These are phyloP conservation scores for Macrosiphum euphorbiae DNA, from an alignment of 2,888 invertebrate species.

Conservation along the genomic window DNA sequence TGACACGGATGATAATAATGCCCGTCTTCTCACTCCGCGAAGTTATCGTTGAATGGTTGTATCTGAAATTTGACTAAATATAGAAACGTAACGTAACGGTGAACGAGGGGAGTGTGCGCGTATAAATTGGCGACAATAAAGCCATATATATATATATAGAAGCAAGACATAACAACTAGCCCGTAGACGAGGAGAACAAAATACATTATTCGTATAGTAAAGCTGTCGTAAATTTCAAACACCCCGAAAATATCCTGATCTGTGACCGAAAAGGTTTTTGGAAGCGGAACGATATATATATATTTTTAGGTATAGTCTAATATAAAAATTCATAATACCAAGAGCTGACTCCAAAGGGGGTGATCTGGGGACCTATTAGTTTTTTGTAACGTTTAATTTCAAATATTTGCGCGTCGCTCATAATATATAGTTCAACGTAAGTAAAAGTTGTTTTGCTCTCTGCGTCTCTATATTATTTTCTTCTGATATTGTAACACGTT, in stretches of 20 bases:
- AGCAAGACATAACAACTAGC: not conserved
- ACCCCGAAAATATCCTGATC: not conserved
- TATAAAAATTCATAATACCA: too few relatives aligned
- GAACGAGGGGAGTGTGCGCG: not conserved
- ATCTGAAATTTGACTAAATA: not conserved
- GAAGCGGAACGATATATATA: not conserved
- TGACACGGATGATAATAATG: not conserved
- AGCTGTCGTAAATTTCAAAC: not conserved
- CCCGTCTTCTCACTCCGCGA: not conserved
- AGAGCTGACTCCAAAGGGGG: too few relatives aligned
- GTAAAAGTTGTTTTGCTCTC: not conserved
- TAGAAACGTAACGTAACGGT: not conserved
- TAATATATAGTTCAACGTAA: not conserved
- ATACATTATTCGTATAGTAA: not conserved
- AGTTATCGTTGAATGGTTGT: not conserved
- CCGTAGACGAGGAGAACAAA: not conserved
- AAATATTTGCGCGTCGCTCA: not conserved
- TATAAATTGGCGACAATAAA: not conserved
- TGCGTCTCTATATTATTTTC: not conserved
- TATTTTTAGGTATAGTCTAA: too few relatives aligned
- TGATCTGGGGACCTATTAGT: not conserved
- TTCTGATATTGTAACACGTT: not conserved
- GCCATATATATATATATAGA: not conserved
- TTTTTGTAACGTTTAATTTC: not conserved
- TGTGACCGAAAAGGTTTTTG: not conserved